Percentiles rank a stretch among this genome's conserved stretches.
phyloP scores from a whole-genome alignment of 2,888 invertebrate species.

The Leucophenga maculata region DNA sequence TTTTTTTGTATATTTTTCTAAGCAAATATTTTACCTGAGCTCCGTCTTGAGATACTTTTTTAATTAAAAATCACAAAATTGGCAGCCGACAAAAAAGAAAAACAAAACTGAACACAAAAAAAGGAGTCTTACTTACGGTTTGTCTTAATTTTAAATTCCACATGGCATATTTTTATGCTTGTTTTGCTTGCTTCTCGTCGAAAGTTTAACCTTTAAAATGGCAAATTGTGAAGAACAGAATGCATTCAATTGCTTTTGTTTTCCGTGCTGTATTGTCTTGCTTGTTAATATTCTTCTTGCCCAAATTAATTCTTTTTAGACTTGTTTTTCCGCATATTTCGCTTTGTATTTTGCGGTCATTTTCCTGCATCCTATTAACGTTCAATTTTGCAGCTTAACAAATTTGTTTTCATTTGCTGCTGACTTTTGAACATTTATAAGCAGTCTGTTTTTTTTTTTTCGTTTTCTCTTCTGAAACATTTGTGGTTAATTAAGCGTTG shows the following conservation, averaged over 20 bases:
- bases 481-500: constrained; percentile 17
- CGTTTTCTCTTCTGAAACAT: neutral
- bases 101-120: constrained; percentile 31
- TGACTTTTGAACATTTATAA: constrained; percentile 15
- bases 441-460: neutral
- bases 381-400: constrained; percentile 26
- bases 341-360: neutral
- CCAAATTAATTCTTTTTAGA: constrained; percentile 8
- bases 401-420: constrained; percentile 17
- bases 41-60: constrained; percentile 39
- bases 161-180: neutral
- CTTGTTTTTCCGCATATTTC: constrained; percentile 24
- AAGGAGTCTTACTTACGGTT: constrained; percentile 41
- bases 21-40: constrained; percentile 36
- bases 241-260: neutral
- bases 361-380: constrained; percentile 12
- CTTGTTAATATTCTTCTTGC: constrained; percentile 39
- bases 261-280: neutral
- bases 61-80: constrained; percentile 56
- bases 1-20: constrained; percentile 1
- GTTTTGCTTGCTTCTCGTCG: too few species aligned
- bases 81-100: constrained; percentile 28
- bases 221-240: neutral
- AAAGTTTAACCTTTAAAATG: neutral
- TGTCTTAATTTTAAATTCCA: neutral